Conservation (phyloP, 2,888 invertebrate genomes). For the Polylopha cassiicola region DNA sequence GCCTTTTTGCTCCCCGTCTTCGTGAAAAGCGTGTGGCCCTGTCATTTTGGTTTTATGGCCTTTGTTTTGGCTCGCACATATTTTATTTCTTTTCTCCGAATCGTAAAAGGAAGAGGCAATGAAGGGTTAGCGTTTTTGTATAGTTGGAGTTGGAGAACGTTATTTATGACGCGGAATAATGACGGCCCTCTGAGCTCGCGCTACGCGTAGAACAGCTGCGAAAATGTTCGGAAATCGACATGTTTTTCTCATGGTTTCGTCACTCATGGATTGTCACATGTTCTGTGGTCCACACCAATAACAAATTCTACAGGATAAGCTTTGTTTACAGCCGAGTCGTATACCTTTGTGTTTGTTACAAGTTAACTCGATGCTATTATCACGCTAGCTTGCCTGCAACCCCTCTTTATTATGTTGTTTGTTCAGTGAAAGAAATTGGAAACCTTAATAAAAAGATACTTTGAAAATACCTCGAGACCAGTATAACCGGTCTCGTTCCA, state of each 20-base stretch:
- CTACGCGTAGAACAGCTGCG: constrained; percentile 58
- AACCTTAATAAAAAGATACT: constrained; percentile 47
- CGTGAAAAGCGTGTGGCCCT: constrained; percentile 71
- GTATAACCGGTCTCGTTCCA: constrained; percentile 51
- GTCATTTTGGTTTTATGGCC: constrained; percentile 69
- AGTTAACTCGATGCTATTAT: constrained; percentile 45
- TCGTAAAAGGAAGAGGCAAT: constrained; percentile 76
- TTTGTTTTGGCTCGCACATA: constrained; percentile 72
- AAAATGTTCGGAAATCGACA: constrained; percentile 40
- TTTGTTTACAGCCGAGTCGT: constrained; percentile 34
- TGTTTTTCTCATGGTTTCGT: constrained; percentile 34
- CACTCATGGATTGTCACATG: constrained; percentile 16
- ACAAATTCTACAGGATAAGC: constrained; percentile 20
- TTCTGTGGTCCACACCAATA: not conserved
- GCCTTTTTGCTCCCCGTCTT: constrained; percentile 51
- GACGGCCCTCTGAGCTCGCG: constrained; percentile 46
- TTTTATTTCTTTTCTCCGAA: constrained; percentile 73
- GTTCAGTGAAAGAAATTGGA: constrained; percentile 56
- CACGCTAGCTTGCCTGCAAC: constrained; percentile 48
- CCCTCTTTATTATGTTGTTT: constrained; percentile 48
- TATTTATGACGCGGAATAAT: constrained; percentile 73
- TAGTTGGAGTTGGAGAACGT: constrained; percentile 41
- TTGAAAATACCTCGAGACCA: constrained; percentile 47
- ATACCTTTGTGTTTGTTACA: constrained; percentile 37
- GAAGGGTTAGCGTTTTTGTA: constrained; percentile 73